These are phyloP conservation scores for Meliscaeva auricollis DNA, from an alignment of 2,888 invertebrate genomes.

Conservation along the genomic window DNA sequence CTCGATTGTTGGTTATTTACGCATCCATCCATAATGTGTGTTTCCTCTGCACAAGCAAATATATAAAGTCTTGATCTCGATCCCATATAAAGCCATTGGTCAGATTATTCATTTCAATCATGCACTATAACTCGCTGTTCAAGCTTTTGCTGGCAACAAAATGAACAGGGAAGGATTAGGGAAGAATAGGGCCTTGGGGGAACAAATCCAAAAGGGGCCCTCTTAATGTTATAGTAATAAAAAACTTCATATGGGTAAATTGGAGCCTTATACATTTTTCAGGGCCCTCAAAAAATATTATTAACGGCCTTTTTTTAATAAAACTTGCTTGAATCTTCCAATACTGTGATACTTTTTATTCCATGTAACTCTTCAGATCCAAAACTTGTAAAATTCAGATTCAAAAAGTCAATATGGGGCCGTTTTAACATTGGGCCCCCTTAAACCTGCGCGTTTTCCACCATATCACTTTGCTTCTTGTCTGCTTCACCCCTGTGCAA, in stretches of 20 bases:
- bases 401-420: not conserved
- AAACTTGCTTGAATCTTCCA: no score
- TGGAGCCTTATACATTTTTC: no score
- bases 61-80: constrained; percentile 23
- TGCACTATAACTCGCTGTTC: constrained; percentile 1
- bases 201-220: not conserved
- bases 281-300: no score
- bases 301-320: no score
- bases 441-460: not conserved
- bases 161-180: not conserved
- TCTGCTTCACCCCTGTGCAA: not conserved
- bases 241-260: no score
- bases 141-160: not conserved
- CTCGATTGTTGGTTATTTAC: constrained; percentile 34
- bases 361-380: not conserved
- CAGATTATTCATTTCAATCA: constrained; percentile 44
- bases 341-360: no score
- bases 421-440: not conserved
- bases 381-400: not conserved
- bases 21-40: constrained; percentile 17
- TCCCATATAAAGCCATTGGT: constrained; percentile 47
- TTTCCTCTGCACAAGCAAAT: constrained; percentile 19
- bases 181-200: not conserved
- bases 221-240: no score
- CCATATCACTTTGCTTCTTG: not conserved